Base-by-base conservation (phyloP, 2,797 vertebrate genomes). In the Zalophus californianus region DNA sequence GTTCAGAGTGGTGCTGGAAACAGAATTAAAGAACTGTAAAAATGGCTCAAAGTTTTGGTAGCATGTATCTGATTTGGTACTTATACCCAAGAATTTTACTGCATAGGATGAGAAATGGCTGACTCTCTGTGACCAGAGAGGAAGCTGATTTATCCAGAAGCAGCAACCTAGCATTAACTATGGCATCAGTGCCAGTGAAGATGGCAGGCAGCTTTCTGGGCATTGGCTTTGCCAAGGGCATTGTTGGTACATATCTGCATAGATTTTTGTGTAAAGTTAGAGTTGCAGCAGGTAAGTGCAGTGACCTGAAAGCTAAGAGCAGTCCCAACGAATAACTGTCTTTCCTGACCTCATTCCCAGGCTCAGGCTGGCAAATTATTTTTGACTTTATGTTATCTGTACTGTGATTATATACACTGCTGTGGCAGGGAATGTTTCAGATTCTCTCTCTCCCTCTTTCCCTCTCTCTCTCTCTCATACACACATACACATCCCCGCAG, bases 11-110 rank as follows among this genome's bases (percentile, higher is more conserved):
- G 5, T 85, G 15, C 38, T 41, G 12, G 41, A 95, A 73, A 78
- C 54, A 80, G 78, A 96, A 96, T 72, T 72, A 82, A 96, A 90
- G 66, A 82, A 29, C 10, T 62, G 3, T 84, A 64, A 90, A 93
- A 78, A 62, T 38, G 48, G 64, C n/a, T 77, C 21, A 15, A 66
- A 54, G 29, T 64, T 91, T 66, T 66, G 75, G 70, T 90, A 89
- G 72, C 35, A 75, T 83, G 56, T 80, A 21, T 70, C 83, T 83
- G 25, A 5, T 56, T 64, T 91, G n/a, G 20, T 94, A 44, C 66
- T 66, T 91, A 32, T 23, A n/a, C 21, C 64, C 15, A 70, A 91
- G 41, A 15, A 56, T 32, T 73, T 86, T 62, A 80, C 60, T 16
- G 3, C 38, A 9, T 14, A 70, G 79, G 20, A 70, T 58, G 89